A percentile compares a stretch with the other conserved stretches of the same genome.
phyloP scores from a whole-genome alignment of 53 echinoderm and acorn worm species.

The Henricia sp. region DNA sequence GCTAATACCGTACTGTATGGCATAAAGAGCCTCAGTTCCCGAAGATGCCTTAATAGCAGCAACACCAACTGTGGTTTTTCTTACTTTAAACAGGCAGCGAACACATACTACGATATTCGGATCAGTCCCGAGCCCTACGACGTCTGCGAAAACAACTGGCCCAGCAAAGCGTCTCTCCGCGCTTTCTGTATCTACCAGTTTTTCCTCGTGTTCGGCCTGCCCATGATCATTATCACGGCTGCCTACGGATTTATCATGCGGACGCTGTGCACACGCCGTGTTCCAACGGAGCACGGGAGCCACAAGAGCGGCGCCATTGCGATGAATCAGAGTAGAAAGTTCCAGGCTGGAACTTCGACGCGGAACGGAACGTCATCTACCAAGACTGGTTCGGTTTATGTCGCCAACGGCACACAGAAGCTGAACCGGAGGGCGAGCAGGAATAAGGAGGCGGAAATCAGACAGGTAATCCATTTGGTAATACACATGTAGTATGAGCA shows the following conservation, averaged over 20 bases:
- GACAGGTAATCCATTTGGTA: too few relatives aligned
- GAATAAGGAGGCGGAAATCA: slow-evolving; percentile 45
- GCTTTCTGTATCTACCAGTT: slow-evolving; percentile 7
- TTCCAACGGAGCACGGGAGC: neutral
- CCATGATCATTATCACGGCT: slow-evolving; percentile 14
- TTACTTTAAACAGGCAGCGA: neutral
- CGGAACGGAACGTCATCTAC: neutral
- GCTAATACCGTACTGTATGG: too few relatives aligned
- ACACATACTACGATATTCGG: too few relatives aligned
- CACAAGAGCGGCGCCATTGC: neutral
- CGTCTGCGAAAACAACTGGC: neutral
- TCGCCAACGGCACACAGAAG: slow-evolving; percentile 14
- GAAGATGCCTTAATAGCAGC: neutral
- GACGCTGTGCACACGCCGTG: slow-evolving; percentile 18
- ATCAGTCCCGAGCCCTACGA: too few relatives aligned
- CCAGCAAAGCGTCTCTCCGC: neutral
- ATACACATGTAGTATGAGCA: too few relatives aligned
- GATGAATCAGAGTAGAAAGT: slow-evolving; percentile 9
- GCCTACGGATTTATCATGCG: slow-evolving; percentile 32
- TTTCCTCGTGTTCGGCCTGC: slow-evolving; percentile 24
- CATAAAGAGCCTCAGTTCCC: too few relatives aligned
- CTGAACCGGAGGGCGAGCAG: slow-evolving; percentile 18
- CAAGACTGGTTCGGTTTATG: slow-evolving; percentile 22
- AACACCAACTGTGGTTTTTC: neutral
- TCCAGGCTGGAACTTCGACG: neutral